These are phyloP conservation scores for Stenurella melanura DNA, from an alignment of 2,888 invertebrate species.

Conservation along the genomic window DNA sequence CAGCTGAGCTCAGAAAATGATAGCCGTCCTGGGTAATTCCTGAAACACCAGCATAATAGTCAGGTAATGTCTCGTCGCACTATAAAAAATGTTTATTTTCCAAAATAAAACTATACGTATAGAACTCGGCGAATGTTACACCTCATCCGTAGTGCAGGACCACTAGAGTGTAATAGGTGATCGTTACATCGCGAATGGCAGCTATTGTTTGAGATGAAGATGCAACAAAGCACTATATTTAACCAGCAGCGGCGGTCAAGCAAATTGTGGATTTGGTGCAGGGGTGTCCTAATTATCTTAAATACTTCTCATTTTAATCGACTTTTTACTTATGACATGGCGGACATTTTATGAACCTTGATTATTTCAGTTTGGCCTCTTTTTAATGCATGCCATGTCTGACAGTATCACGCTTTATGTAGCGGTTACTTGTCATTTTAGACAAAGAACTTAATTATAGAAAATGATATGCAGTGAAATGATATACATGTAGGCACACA, in stretches of 20 bases:
- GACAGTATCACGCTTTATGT: no score
- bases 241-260: background rate
- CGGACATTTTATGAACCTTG: no score
- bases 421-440: no score
- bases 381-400: no score
- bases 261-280: no score
- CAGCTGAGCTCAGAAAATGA: conserved; percentile 3
- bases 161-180: conserved; percentile 26
- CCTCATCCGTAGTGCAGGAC: background rate
- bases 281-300: no score
- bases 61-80: conserved; percentile 12
- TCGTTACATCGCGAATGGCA: conserved; percentile 10
- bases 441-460: no score
- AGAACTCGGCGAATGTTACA: conserved; percentile 1
- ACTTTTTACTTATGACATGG: no score
- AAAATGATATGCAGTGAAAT: no score
- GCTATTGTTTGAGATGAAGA: conserved; percentile 10
- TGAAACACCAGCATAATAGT: conserved; percentile 2
- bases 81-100: background rate
- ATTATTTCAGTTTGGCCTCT: no score
- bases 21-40: background rate
- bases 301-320: no score
- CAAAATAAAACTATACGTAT: background rate
- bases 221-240: background rate
- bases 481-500: no score